Base-by-base conservation (phyloP, 2,888 invertebrate species). In the Allacma fusca region DNA sequence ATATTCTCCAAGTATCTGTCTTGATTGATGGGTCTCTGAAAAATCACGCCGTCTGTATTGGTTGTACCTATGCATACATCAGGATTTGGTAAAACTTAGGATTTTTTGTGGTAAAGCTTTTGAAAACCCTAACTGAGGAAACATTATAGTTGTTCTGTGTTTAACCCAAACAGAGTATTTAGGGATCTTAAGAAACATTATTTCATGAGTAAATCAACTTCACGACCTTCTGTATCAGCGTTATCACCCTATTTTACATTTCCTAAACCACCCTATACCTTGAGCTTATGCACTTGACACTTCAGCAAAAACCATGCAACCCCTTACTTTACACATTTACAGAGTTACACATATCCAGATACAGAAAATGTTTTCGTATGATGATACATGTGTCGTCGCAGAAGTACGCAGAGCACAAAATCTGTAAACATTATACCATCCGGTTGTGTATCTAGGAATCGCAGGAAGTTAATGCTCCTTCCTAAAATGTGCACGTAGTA, bases 1-100 rank as follows among this genome's bases (percentile, higher is more conserved):
- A 24, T 24, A 23, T 62, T 62, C 62, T 24, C 23, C 62, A 62
- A 24, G n/a, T 26, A 12, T 24, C 12, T n/a, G 26, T 4, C 24
- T 62, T 62, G 24, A 62, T 62, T 62, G 62, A 62, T 62, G 62
- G 26, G 24, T 62, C 26, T 62, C 24, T 24, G 50, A 34, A 19
- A 50, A 50, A 50, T 50, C 50, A 50, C 5, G 19, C 50, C 50
- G 50, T 50, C 16, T 50, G 2, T 50, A 50, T 34, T 50, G 19
- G 16, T 4, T 12, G 50, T 16, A 19, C 2, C 50, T 50, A 50
- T 50, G 50, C 50, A 50, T 50, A 16, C 19, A 50, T 50, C 50
- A 50, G 50, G 16, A 50, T 50, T 50, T 50, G 2, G 19, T 50
- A 12, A 13, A 50, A 50, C 50, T 12, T n/a, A 2, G n/a, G 19